Evolutionary conservation across 2,888 invertebrate genomes (phyloP).

Genomic region (Idaea straminata): DNA sequence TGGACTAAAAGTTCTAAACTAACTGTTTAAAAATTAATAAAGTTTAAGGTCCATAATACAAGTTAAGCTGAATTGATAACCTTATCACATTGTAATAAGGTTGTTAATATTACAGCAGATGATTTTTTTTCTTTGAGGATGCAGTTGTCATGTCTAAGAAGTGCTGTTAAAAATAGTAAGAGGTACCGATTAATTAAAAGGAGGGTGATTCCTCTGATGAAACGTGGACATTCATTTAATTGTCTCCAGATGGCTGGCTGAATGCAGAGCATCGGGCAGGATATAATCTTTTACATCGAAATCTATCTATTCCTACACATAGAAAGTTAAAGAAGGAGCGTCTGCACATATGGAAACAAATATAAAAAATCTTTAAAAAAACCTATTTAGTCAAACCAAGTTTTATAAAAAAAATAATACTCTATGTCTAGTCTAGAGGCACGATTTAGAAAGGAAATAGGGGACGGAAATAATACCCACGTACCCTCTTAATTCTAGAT

Average conservation of each 20-base stretch:
- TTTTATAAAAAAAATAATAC: too few relatives aligned
- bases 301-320: too few relatives aligned
- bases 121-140: conserved; percentile 25
- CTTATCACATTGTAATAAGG: conserved; percentile 13
- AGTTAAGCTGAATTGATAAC: conserved; percentile 6
- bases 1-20: neutral
- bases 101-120: conserved; percentile 8
- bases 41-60: conserved; percentile 14
- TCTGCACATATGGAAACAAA: too few relatives aligned
- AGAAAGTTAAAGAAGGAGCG: too few relatives aligned
- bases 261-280: neutral
- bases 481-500: too few relatives aligned
- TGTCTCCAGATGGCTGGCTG: neutral
- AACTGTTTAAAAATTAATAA: conserved; percentile 4
- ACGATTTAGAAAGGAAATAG: too few relatives aligned
- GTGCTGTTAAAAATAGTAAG: conserved; percentile 28
- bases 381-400: too few relatives aligned
- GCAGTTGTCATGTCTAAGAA: conserved; percentile 29
- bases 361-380: too few relatives aligned
- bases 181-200: conserved; percentile 23
- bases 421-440: too few relatives aligned
- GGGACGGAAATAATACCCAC: too few relatives aligned
- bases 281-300: too few relatives aligned
- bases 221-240: neutral
- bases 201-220: conserved; percentile 6